Evolutionary conservation across 2,113 vertebrate genomes (phyloP), one percentile per base, ranked within the genome.

Genomic region (Zonotrichia leucophrys): DNA sequence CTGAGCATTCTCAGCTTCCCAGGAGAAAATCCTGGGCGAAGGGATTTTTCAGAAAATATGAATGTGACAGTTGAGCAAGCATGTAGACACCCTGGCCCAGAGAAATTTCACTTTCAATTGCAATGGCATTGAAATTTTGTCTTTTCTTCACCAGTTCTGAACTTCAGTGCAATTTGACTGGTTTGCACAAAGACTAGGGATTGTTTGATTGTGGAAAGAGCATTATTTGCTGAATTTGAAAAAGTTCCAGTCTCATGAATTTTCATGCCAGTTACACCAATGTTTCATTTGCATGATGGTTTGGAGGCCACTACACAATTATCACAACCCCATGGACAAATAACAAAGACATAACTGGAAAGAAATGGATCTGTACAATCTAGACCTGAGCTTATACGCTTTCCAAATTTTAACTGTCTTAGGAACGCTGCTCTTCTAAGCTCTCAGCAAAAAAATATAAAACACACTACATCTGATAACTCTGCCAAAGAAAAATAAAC

Each of bases 251-350:
- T 44, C 42, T 58, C 2, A 0, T 27, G 14, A 46, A 31, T 85
- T 55, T 47, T 53, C 49, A 35, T 0, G 1, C 21, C n/a, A 73
- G 13, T 23, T 49, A 76, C 0, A 0, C 24, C 25, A 20, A 4
- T 17, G 7, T 58, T 82, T 84, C 44, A 39, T 52, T 92, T 67
- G 56, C n/a, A n/a, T 35, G 5, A 30, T 27, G 10, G 20, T 84
- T 77, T 58, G 83, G 60, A 74, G 42, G 44, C 39, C 20, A 12
- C 22, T n/a, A 50, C 22, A 19, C 9, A 82, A 58, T 58, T 75
- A 46, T 17, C 41, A 75, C 28, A 63, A 3, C 11, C 7, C 14
- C 56, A 11, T 22, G 41, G 31, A 56, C 14, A 87, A 68, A 31
- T 18, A 87, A 80, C 14, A 82, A 76, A 64, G 23, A 35, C 0